These are phyloP conservation scores for Agraylea sexmaculata DNA, from an alignment of 1,140 invertebrate species.

Conservation along the genomic window DNA sequence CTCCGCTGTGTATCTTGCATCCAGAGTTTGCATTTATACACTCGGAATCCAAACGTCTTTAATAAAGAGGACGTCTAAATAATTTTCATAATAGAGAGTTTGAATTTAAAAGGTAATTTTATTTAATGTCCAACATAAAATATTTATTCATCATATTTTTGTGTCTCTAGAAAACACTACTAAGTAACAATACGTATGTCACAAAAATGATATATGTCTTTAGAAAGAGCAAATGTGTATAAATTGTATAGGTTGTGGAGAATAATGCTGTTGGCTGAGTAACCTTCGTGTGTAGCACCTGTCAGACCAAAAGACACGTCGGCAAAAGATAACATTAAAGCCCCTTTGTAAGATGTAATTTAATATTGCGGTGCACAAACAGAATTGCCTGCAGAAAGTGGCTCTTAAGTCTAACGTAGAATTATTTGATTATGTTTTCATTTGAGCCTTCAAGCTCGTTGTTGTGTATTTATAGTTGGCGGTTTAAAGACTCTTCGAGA, in stretches of 20 bases:
- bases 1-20: too few relatives aligned
- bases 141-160: too few relatives aligned
- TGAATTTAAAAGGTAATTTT: too few relatives aligned
- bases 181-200: not conserved
- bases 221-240: not conserved
- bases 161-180: not conserved
- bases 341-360: conserved; percentile 12
- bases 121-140: too few relatives aligned
- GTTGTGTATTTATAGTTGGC: not conserved
- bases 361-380: conserved; percentile 14
- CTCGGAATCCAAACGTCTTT: too few relatives aligned
- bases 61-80: too few relatives aligned
- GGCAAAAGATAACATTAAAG: conserved; percentile 14
- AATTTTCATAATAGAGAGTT: too few relatives aligned
- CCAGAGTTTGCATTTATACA: too few relatives aligned
- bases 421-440: not conserved
- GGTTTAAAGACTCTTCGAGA: too few relatives aligned
- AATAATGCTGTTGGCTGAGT: not conserved
- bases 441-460: not conserved
- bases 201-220: not conserved
- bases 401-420: not conserved
- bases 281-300: conserved; percentile 1
- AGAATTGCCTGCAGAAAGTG: not conserved
- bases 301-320: conserved; percentile 2
- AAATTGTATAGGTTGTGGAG: not conserved